These are phyloP conservation scores for Lepidonotus clava DNA, from an alignment of 2,888 invertebrate species.

Conservation along the genomic window DNA sequence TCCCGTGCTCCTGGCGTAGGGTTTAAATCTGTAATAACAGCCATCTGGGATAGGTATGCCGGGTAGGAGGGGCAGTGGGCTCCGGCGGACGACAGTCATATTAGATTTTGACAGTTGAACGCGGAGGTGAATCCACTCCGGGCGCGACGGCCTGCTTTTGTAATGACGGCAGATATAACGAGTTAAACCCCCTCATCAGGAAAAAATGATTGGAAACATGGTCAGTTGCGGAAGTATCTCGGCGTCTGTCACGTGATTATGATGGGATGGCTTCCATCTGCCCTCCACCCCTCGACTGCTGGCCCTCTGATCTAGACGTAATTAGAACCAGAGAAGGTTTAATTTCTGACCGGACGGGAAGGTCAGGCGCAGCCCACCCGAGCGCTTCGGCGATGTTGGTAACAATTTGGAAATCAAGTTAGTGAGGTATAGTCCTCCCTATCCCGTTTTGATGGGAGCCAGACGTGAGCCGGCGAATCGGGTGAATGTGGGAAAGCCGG, in stretches of 20 bases:
- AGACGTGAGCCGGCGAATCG: not conserved
- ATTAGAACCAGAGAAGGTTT: slow-evolving; percentile 39
- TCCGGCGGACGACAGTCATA: not conserved
- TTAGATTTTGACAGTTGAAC: slow-evolving; percentile 37
- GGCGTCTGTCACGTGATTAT: slow-evolving; percentile 30
- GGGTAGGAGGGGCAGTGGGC: not conserved
- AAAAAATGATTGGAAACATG: slow-evolving; percentile 33
- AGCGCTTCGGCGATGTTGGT: not conserved
- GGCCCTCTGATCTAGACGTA: not conserved
- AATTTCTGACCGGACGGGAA: slow-evolving; percentile 38
- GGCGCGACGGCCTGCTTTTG: not conserved
- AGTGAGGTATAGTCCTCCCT: slow-evolving; percentile 26
- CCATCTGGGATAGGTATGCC: not conserved
- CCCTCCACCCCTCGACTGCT: no score
- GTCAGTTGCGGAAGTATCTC: not conserved
- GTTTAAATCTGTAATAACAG: slow-evolving; percentile 4
- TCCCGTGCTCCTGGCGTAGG: not conserved
- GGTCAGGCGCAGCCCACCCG: not conserved
- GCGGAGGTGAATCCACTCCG: not conserved
- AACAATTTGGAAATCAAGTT: slow-evolving; percentile 34
- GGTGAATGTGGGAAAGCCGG: not conserved
- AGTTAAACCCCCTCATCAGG: slow-evolving; percentile 21
- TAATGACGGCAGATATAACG: slow-evolving; percentile 40
- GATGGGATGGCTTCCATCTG: slow-evolving; percentile 27
- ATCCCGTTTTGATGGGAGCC: slow-evolving; percentile 20